These are phyloP conservation scores for Sphaerodactylus townsendi DNA, from an alignment of 2,113 vertebrate genomes.

Conservation along the genomic window DNA sequence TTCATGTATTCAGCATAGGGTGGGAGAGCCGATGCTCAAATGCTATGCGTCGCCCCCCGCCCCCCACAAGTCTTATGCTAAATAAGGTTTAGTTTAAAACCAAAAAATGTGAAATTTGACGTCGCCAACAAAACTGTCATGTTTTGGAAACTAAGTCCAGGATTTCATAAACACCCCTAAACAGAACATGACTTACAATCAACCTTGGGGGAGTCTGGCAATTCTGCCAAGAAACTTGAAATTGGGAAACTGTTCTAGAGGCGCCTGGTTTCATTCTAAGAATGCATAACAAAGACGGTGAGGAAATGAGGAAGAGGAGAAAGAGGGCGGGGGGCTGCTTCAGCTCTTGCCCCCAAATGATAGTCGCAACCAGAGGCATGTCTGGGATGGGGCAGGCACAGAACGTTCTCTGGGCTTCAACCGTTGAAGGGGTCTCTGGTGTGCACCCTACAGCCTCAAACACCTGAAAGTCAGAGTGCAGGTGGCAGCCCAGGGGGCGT, in stretches of 20 bases:
- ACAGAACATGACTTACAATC: background rate
- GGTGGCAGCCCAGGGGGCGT: too few species aligned
- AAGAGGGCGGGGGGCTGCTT: too few species aligned
- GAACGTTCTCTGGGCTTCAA: too few species aligned
- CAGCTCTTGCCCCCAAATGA: too few species aligned
- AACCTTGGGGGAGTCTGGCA: background rate
- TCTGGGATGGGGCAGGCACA: too few species aligned
- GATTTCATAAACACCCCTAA: background rate
- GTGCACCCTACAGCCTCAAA: too few species aligned
- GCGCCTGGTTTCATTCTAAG: background rate
- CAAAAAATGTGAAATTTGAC: background rate
- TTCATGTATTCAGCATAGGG: too few species aligned
- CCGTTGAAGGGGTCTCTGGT: too few species aligned
- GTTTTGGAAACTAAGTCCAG: background rate
- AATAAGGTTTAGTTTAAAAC: background rate
- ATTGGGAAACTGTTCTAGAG: background rate
- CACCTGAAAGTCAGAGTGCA: too few species aligned
- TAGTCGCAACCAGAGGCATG: too few species aligned
- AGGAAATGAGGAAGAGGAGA: background rate
- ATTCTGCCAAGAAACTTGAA: background rate
- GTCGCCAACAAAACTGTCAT: background rate
- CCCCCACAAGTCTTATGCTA: background rate
- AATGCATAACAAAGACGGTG: background rate
- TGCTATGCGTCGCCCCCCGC: too few species aligned
- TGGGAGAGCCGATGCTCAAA: too few species aligned